These are phyloP conservation scores for Ochropleura plecta DNA, from an alignment of 2,888 invertebrate genomes.

Conservation along the genomic window DNA sequence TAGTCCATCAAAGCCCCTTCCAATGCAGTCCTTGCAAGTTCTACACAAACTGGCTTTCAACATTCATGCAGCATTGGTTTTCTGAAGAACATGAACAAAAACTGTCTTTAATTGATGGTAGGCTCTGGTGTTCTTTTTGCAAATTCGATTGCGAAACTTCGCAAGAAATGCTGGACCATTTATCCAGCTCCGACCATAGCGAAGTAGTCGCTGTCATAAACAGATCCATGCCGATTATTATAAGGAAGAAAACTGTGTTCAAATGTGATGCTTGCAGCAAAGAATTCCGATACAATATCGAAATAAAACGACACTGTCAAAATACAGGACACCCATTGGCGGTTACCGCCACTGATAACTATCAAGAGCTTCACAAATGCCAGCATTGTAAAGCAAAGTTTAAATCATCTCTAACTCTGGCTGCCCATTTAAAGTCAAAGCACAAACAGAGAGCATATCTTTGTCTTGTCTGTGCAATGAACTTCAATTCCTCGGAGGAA, in stretches of 20 bases:
- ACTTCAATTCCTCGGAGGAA: constrained; percentile 91
- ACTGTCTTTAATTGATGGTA: constrained; percentile 89
- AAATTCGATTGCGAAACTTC: constrained; percentile 92
- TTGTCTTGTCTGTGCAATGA: constrained; percentile 92
- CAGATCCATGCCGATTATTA: constrained; percentile 94
- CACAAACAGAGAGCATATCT: constrained; percentile 92
- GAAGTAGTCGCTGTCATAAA: constrained; percentile 94
- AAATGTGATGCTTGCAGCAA: constrained; percentile 92
- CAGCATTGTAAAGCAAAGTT: constrained; percentile 90
- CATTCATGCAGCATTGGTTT: constrained; percentile 94
- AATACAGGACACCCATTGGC: constrained; percentile 87
- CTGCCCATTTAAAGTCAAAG: constrained; percentile 92
- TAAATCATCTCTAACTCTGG: constrained; percentile 92
- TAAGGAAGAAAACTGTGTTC: constrained; percentile 92
- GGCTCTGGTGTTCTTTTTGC: constrained; percentile 94
- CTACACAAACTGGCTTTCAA: constrained; percentile 94
- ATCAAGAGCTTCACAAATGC: constrained; percentile 92
- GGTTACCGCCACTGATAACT: constrained; percentile 91
- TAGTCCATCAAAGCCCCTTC: constrained; percentile 95
- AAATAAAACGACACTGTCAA: constrained; percentile 92
- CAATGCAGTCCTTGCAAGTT: constrained; percentile 96
- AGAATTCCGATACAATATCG: constrained; percentile 94
- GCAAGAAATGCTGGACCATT: constrained; percentile 92
- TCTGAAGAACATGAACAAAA: constrained; percentile 91
- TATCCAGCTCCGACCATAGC: constrained; percentile 92